A percentile compares a stretch with the other conserved stretches of the same genome.
phyloP scores from a whole-genome alignment of 2,797 vertebrate species.

The Calcarius lapponicus region DNA sequence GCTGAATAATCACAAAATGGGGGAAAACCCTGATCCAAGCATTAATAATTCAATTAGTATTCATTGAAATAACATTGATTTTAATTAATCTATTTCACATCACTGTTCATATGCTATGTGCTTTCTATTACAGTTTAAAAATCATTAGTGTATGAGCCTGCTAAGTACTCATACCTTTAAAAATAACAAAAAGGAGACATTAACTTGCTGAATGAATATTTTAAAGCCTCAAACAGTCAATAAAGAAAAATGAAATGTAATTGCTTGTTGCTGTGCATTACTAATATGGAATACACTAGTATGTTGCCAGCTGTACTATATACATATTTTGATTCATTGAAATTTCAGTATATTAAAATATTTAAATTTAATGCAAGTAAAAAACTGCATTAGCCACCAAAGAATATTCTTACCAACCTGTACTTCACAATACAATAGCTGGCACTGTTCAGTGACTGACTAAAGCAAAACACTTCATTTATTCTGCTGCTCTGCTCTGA shows the following conservation, averaged over 20 bases:
- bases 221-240: conserved; percentile 29
- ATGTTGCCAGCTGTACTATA: neutral
- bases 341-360: conserved; percentile 27
- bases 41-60: conserved; percentile 76
- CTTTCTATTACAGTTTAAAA: conserved; percentile 59
- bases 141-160: conserved; percentile 45
- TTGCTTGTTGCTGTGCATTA: neutral
- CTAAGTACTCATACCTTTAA: conserved; percentile 48
- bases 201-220: conserved; percentile 49
- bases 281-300: neutral
- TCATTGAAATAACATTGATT: conserved; percentile 74
- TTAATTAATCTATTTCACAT: conserved; percentile 74
- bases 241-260: conserved; percentile 46
- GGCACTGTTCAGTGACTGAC: neutral
- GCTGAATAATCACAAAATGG: conserved; percentile 72
- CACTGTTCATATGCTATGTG: conserved; percentile 52
- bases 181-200: conserved; percentile 41
- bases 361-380: neutral
- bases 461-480: conserved; percentile 27
- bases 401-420: neutral
- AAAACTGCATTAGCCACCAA: neutral
- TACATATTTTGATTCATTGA: neutral
- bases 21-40: conserved; percentile 70
- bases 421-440: neutral
- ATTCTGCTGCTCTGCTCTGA: neutral